Conservation (phyloP, 2,797 vertebrate species). For the Valencia hispanica region DNA sequence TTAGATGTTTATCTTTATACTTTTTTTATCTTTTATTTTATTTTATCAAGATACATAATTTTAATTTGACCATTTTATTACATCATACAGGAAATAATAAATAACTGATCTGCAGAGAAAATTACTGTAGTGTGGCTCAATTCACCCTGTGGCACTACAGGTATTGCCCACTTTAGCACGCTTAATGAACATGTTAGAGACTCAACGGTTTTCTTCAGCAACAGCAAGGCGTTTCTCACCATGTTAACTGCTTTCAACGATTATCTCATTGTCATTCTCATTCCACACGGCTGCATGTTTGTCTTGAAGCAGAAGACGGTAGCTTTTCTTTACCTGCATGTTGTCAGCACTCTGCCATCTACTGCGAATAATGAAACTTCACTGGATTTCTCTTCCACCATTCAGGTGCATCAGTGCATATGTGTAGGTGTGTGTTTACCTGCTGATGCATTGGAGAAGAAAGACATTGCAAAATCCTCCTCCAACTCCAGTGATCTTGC, state of each 20-base stretch:
- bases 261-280: slow-evolving; percentile 13
- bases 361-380: slow-evolving; percentile 44
- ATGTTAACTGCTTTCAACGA: slow-evolving; percentile 26
- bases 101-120: slow-evolving; percentile 5
- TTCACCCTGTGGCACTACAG: slow-evolving; percentile 31
- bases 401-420: slow-evolving; percentile 39
- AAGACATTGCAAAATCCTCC: slow-evolving; percentile 22
- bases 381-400: slow-evolving; percentile 14
- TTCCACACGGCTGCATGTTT: slow-evolving; percentile 22
- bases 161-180: slow-evolving; percentile 24
- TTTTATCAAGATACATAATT: no score
- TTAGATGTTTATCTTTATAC: no score
- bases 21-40: no score
- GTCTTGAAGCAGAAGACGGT: slow-evolving; percentile 32
- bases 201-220: slow-evolving; percentile 26
- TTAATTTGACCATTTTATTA: not conserved
- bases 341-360: slow-evolving; percentile 47
- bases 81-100: not conserved
- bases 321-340: slow-evolving; percentile 27
- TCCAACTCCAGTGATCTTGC: slow-evolving; percentile 3
- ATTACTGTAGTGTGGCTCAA: slow-evolving; percentile 11
- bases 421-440: slow-evolving; percentile 31
- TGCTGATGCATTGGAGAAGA: slow-evolving; percentile 12
- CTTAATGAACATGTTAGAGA: slow-evolving; percentile 13
- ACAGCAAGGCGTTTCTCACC: slow-evolving; percentile 11